Conservation (phyloP, 2,797 vertebrate species). For the Arremon brunneinucha region DNA sequence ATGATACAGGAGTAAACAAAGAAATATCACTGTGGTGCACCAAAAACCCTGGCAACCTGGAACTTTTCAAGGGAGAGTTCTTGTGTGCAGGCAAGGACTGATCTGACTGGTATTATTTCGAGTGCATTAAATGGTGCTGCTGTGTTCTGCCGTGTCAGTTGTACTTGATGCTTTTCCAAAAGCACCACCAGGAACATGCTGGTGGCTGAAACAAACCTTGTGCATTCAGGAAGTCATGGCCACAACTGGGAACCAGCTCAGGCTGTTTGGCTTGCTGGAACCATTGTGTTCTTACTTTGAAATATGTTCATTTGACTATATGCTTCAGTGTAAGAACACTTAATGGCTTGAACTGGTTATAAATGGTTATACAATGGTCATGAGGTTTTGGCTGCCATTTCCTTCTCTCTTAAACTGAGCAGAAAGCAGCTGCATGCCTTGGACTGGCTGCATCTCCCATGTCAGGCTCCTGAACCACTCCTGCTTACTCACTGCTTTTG, state of each 20-base stretch:
- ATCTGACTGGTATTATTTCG: background rate
- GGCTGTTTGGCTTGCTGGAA: background rate
- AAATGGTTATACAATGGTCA: background rate
- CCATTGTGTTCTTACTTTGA: background rate
- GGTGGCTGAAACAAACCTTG: background rate
- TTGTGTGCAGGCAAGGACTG: background rate
- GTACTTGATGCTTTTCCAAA: background rate
- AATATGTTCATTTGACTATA: background rate
- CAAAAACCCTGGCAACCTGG: background rate
- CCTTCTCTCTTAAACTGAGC: slow-evolving; percentile 47
- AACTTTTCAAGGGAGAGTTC: background rate
- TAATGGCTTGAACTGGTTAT: background rate
- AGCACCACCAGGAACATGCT: background rate
- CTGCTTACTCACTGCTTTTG: background rate
- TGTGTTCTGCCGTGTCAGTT: background rate
- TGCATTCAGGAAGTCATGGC: background rate
- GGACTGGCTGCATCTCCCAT: background rate
- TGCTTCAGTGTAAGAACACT: background rate
- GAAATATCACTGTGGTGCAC: background rate
- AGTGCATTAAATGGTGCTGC: background rate
- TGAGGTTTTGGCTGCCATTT: slow-evolving; percentile 68
- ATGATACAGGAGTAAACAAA: background rate
- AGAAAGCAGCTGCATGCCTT: slow-evolving; percentile 39
- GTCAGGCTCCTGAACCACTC: background rate
- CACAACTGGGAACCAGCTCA: background rate